Evolutionary conservation across 2,797 vertebrate genomes (phyloP), one percentile per base, ranked within the genome.

Genomic region (Pelodytes ibericus): DNA sequence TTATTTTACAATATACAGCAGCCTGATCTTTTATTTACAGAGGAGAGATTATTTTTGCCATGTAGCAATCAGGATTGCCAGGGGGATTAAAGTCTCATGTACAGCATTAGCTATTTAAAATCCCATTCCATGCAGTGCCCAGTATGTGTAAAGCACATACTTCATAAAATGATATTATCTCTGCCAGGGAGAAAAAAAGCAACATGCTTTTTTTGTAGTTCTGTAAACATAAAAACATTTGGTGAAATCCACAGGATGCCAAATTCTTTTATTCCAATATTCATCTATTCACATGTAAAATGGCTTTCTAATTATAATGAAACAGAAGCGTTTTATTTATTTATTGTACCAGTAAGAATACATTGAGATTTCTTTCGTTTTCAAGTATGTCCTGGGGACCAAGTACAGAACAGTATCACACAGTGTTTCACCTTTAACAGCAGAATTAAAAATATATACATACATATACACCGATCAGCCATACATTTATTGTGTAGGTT

Each of bases 31-130:
- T 59, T 77, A 18, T 77, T 59, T 77, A 49, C 69, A 60, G 62
- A 33, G 62, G 10, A 64, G 36, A 77, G 68, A 66, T 77, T 77
- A 72, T 72, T 53, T 72, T 10, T 26, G 16, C 49, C 41, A 77
- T 77, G 60, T 59, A 49, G 61, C 60, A 77, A 57, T 77, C 75
- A 77, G 51, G n/a, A 66, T 51, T 72, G 68, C 75, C 58, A 60
- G 75, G 39, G 57, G 69, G 75, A 77, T 72, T 77, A 77, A 72
- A 60, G 75, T 77, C 69, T 72, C 60, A 49, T 36, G 39, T 36
- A 72, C 69, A 77, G 75, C 36, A 59, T 60, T 77, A 77, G 71
- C 75, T 27, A 66, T 67, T 72, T 72, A 49, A 71, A 66, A 60
- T 66, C 24, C 69, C 49, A 71, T 71, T 58, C 67, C 60, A 71